Conservation (phyloP, 2,888 invertebrate genomes). For the Hyles lineata region DNA sequence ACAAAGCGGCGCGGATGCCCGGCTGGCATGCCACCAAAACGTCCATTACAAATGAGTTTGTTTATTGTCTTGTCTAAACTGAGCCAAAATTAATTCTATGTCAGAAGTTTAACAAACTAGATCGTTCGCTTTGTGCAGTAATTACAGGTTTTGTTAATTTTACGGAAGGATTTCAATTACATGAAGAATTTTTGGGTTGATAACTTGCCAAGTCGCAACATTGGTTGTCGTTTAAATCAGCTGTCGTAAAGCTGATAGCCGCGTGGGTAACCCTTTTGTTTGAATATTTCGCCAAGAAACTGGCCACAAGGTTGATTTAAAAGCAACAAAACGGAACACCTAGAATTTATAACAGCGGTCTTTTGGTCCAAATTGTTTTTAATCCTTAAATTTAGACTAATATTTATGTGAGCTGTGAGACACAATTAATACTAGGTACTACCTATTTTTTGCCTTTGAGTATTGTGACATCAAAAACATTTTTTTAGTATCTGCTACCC, state of each 20-base stretch:
- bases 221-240: too few species aligned
- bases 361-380: too few species aligned
- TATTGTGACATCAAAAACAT: neutral
- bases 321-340: too few species aligned
- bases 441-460: too few species aligned
- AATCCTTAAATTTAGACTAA: too few species aligned
- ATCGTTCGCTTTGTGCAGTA: neutral
- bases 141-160: slow-evolving; percentile 19
- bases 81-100: slow-evolving; percentile 25
- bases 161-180: neutral
- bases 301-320: too few species aligned
- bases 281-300: too few species aligned
- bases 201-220: neutral
- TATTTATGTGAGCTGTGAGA: too few species aligned
- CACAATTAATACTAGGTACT: too few species aligned
- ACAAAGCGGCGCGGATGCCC: slow-evolving; percentile 4
- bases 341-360: too few species aligned
- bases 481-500: neutral
- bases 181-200: neutral
- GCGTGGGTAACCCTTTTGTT: too few species aligned
- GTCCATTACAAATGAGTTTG: slow-evolving; percentile 32
- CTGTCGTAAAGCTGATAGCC: too few species aligned
- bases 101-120: slow-evolving; percentile 13
- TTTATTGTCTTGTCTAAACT: slow-evolving; percentile 11
- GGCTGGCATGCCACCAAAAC: slow-evolving; percentile 36